A percentile compares a stretch with the other conserved stretches of the same genome.
Conservation (phyloP, 2,888 invertebrate species). For the Yponomeuta sedellus region DNA sequence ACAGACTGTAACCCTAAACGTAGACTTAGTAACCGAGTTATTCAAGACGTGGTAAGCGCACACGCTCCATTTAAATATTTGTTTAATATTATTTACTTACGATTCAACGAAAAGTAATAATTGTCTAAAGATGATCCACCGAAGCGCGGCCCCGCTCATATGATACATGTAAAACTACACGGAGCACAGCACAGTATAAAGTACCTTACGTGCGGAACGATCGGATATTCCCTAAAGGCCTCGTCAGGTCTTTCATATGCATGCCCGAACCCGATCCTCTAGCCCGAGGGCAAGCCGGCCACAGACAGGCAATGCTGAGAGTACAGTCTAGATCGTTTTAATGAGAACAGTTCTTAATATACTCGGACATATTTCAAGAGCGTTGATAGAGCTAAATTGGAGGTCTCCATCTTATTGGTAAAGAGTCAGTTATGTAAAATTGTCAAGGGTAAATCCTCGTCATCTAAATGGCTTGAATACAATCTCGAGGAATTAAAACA, state of each 20-base stretch:
- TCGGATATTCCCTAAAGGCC: slow-evolving; percentile 1
- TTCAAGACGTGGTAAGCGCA: too few species aligned
- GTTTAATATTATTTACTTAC: background rate
- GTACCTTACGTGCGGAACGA: slow-evolving; percentile 2
- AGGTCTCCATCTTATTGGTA: background rate
- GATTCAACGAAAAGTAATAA: background rate
- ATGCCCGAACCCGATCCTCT: background rate
- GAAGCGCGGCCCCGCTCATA: background rate
- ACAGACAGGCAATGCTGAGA: background rate
- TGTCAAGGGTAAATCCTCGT: background rate
- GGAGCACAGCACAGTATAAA: background rate
- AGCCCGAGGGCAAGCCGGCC: background rate
- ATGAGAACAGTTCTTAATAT: background rate
- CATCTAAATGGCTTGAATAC: background rate
- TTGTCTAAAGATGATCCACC: background rate
- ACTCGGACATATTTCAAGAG: background rate
- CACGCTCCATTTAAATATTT: too few species aligned
- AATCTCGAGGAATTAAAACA: background rate
- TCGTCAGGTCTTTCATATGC: slow-evolving; percentile 5
- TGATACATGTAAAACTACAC: background rate
- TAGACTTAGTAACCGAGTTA: too few species aligned
- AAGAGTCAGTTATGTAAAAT: background rate
- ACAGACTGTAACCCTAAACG: too few species aligned
- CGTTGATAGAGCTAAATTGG: background rate
- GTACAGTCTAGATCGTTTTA: background rate